Percentiles rank a stretch among this genome's conserved stretches.
Conservation (phyloP, 2,888 invertebrate genomes). For the Galerucella nymphaeae region DNA sequence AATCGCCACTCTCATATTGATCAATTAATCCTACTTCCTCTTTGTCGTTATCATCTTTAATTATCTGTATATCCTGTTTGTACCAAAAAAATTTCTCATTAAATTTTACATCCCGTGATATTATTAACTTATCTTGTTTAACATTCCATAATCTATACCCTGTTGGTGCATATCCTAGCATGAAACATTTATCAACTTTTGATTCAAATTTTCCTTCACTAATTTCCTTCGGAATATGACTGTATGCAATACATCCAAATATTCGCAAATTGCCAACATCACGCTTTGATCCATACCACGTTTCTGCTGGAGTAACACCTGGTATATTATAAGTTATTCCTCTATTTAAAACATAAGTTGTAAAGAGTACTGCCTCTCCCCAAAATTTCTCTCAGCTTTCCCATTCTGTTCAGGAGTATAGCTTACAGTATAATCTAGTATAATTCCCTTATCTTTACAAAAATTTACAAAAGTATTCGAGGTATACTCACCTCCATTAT, state of each 20-base stretch:
- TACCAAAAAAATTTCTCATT: too few species aligned
- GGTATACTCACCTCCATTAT: conserved; percentile 40
- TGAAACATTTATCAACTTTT: too few species aligned
- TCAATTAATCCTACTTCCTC: too few species aligned
- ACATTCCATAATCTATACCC: too few species aligned
- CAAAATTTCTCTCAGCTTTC: conserved; percentile 44
- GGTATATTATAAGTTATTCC: conserved; percentile 26
- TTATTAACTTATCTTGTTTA: too few species aligned
- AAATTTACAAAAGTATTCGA: conserved; percentile 37
- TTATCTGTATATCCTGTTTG: too few species aligned
- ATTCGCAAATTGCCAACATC: conserved; percentile 30
- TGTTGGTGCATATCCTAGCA: too few species aligned
- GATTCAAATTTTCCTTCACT: too few species aligned
- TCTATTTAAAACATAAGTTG: conserved; percentile 40
- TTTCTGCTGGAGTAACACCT: conserved; percentile 29
- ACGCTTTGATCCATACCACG: conserved; percentile 31
- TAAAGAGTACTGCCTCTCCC: conserved; percentile 36
- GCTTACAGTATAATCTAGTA: conserved; percentile 42
- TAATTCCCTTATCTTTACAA: conserved; percentile 31
- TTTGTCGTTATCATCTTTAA: too few species aligned
- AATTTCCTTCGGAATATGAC: too few species aligned
- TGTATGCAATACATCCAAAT: conserved; percentile 23
- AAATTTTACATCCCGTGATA: too few species aligned
- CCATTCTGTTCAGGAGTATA: conserved; percentile 49
- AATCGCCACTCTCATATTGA: too few species aligned